phyloP scores from a whole-genome alignment of 2,888 invertebrate genomes.

The Subacronicta megacephala region DNA sequence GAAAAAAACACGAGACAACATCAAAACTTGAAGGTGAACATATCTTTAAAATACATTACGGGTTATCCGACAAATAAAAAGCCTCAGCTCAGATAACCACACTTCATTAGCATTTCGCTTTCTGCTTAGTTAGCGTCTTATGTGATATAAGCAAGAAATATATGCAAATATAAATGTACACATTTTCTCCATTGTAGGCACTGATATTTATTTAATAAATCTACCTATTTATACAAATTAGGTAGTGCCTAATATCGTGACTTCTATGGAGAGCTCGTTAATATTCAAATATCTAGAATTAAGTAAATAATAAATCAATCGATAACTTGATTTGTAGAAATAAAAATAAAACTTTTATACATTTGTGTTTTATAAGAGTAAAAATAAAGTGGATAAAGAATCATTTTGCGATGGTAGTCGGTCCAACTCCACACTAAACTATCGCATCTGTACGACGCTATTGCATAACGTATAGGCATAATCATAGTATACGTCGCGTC shows the following conservation, averaged over 20 bases:
- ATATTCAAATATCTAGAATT: constrained; percentile 30
- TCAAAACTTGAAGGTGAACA: constrained; percentile 68
- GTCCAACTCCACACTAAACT: too few species aligned
- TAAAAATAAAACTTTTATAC: constrained; percentile 18
- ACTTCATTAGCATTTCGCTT: constrained; percentile 75
- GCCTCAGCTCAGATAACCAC: constrained; percentile 67
- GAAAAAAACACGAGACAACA: constrained; percentile 60
- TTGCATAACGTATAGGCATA: too few species aligned
- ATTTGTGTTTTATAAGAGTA: constrained; percentile 8
- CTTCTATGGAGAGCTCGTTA: constrained; percentile 35
- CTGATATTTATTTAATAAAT: constrained; percentile 46
- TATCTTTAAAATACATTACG: constrained; percentile 77
- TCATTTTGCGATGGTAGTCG: too few species aligned
- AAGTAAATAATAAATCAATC: constrained; percentile 25
- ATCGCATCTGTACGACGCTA: too few species aligned
- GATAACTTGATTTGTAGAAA: constrained; percentile 16
- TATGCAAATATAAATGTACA: constrained; percentile 64
- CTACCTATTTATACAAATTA: constrained; percentile 46
- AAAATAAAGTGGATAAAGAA: background rate
- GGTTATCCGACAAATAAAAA: constrained; percentile 76
- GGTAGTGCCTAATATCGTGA: constrained; percentile 33
- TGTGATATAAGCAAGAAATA: constrained; percentile 65
- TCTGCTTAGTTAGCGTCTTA: constrained; percentile 65
- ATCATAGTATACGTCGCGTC: too few species aligned
- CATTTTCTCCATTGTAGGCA: constrained; percentile 45